These are phyloP conservation scores for cattle (Bos taurus) DNA, from an alignment of 2,113 vertebrate genomes.

Conservation along the genomic window ARS-UCD2.0 NC_037357.1:26438001-26438500, in stretches of 20 bases:
- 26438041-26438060: not conserved
- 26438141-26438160: not conserved
- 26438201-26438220: not conserved
- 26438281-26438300: not conserved
- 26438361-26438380: not conserved
- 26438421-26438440: not conserved
- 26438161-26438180: not conserved
- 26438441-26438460: not conserved
- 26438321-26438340: not conserved
- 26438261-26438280: not conserved
- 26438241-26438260: not conserved
- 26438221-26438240: not conserved
- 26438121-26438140: not conserved
- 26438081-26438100: not conserved
- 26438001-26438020: not conserved
- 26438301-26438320: not conserved
- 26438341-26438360: not conserved
- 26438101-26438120: not conserved
- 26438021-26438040: not conserved
- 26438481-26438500: not conserved
- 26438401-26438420: not conserved
- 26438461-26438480: not conserved
- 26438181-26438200: not conserved
- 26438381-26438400: not conserved
- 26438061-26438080: not conserved